These are phyloP conservation scores for Lampropteryx suffumata DNA, from an alignment of 2,888 invertebrate species.

Conservation along the genomic window DNA sequence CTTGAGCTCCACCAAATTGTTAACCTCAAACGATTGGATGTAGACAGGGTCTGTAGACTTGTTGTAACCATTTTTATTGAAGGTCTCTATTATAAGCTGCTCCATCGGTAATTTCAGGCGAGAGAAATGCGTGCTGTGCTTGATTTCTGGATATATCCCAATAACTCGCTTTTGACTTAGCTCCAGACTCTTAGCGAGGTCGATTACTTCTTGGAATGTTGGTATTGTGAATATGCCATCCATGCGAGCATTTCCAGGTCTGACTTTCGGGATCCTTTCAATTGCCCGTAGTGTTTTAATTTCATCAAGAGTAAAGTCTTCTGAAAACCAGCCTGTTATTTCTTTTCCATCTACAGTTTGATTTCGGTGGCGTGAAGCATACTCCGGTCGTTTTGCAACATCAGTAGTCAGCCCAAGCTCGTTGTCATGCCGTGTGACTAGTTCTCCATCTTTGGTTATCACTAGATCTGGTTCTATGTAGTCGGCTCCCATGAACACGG, in stretches of 20 bases:
- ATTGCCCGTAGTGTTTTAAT: conserved; percentile 60
- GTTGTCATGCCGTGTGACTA: conserved; percentile 68
- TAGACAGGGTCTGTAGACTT: conserved; percentile 57
- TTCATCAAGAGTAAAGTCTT: conserved; percentile 70
- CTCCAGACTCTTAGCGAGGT: conserved; percentile 62
- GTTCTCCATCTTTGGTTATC: conserved; percentile 61
- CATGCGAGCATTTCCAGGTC: conserved; percentile 67
- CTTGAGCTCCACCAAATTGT: conserved; percentile 63
- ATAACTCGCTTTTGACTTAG: conserved; percentile 58
- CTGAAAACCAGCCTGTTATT: conserved; percentile 65
- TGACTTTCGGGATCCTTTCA: conserved; percentile 59
- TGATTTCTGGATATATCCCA: conserved; percentile 73
- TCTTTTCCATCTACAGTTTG: conserved; percentile 54
- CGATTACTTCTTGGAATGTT: conserved; percentile 69
- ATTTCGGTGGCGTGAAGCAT: conserved; percentile 51
- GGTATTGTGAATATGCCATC: conserved; percentile 59
- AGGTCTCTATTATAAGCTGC: conserved; percentile 53
- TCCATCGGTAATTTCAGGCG: conserved; percentile 61
- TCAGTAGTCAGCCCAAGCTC: conserved; percentile 62
- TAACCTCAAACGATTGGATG: conserved; percentile 73
- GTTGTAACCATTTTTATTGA: conserved; percentile 61
- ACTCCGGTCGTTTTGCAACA: conserved; percentile 55
- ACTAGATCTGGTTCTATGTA: conserved; percentile 55
- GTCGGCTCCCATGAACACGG: conserved; percentile 62
- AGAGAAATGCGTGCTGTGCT: conserved; percentile 63